Conservation (phyloP, 2,113 vertebrate species). For the Epinephelus lanceolatus region DNA sequence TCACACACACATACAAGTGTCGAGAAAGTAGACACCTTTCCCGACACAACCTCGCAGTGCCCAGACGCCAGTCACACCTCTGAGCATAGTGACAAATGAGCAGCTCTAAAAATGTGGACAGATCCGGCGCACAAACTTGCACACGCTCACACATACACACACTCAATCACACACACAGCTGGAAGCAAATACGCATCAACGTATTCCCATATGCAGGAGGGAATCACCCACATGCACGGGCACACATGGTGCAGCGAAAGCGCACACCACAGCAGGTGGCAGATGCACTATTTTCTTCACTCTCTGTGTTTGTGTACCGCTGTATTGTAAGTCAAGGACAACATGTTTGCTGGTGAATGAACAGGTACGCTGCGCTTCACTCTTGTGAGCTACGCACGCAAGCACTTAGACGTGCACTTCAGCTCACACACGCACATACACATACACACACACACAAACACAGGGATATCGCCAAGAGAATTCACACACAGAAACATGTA, state of each 20-base stretch:
- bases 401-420: slow-evolving; percentile 25
- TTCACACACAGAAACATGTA: slow-evolving; percentile 9
- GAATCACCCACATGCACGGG: slow-evolving; percentile 39
- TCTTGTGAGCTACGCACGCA: slow-evolving; percentile 8
- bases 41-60: slow-evolving; percentile 28
- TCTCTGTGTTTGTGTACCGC: slow-evolving; percentile 9
- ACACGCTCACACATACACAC: slow-evolving; percentile 19
- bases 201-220: slow-evolving; percentile 27
- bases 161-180: slow-evolving; percentile 50
- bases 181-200: slow-evolving; percentile 50
- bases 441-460: background rate
- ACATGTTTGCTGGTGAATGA: slow-evolving; percentile 46
- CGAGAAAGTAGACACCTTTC: slow-evolving; percentile 49
- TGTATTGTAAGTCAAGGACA: slow-evolving; percentile 58
- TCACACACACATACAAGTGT: slow-evolving; percentile 14
- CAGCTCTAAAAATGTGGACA: slow-evolving; percentile 66
- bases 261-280: slow-evolving; percentile 54
- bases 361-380: slow-evolving; percentile 50
- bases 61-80: slow-evolving; percentile 61
- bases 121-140: slow-evolving; percentile 23
- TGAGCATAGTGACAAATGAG: slow-evolving; percentile 79
- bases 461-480: background rate
- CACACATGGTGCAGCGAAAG: slow-evolving; percentile 48
- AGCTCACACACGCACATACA: background rate
- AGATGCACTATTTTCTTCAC: slow-evolving; percentile 2